A percentile compares a stretch with the other conserved stretches of the same genome.
Evolutionary conservation across 92 coral and sea anemone genomes (phyloP).

Genomic region (Anthopleura xanthogrammica): DNA sequence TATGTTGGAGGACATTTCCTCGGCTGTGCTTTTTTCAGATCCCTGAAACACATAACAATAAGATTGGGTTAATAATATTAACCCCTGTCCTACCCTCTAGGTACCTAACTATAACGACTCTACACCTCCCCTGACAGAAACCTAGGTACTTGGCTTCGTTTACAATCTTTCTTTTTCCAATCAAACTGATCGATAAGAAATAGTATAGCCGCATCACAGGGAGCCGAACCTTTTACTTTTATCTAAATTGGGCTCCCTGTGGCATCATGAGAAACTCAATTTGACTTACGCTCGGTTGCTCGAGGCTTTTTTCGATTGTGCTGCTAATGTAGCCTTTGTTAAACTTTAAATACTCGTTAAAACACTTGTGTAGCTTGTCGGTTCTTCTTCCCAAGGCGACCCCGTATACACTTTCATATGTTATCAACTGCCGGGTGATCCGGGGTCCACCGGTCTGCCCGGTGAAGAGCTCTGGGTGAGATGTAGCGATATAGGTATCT

Average conservation of each 20-base stretch:
- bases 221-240: not conserved
- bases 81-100: not conserved
- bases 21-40: constrained; percentile 28
- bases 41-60: constrained; percentile 8
- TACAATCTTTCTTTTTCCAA: too few species aligned
- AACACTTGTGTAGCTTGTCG: constrained; percentile 65
- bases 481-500: constrained; percentile 61
- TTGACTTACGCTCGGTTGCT: not conserved
- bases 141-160: too few species aligned
- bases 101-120: not conserved
- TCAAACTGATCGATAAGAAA: too few species aligned
- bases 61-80: not conserved
- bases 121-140: not conserved
- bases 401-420: constrained; percentile 66
- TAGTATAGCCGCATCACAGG: not conserved
- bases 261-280: not conserved
- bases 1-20: constrained; percentile 34
- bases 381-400: constrained; percentile 62
- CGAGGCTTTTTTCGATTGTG: not conserved
- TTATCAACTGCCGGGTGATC: constrained; percentile 43
- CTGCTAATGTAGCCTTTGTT: constrained; percentile 38
- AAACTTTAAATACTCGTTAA: constrained; percentile 39
- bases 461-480: constrained; percentile 54
- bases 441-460: constrained; percentile 35
- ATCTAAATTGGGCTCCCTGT: not conserved